Evolutionary conservation across 2,888 invertebrate species (phyloP).

Genomic region (Chironomus riparius): DNA sequence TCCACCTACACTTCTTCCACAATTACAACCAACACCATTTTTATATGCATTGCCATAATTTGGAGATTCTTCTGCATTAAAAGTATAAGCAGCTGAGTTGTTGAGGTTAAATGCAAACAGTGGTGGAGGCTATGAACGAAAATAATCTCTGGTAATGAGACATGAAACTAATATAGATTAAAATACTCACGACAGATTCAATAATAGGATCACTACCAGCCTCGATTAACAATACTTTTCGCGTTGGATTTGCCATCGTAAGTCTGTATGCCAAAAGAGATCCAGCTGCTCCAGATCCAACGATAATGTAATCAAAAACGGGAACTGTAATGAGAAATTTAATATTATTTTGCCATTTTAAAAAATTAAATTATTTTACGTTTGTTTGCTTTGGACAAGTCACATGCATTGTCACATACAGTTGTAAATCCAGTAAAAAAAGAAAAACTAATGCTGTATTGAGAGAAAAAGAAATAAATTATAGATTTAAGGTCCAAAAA

Average conservation of each 20-base stretch:
- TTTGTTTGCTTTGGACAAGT: neutral
- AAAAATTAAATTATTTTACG: neutral
- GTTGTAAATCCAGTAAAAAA: no score
- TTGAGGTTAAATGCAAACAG: neutral
- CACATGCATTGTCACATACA: neutral
- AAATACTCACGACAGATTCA: neutral
- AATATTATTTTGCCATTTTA: no score
- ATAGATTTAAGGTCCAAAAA: no score
- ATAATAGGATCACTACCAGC: neutral
- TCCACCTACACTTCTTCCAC: neutral
- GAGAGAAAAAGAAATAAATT: no score
- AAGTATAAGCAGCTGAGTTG: neutral
- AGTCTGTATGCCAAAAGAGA: neutral
- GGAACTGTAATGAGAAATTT: neutral
- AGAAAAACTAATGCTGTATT: no score
- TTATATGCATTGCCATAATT: neutral
- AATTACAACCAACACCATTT: neutral
- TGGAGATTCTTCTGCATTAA: neutral
- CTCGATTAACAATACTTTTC: neutral
- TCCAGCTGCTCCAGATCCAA: neutral
- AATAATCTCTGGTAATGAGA: no score
- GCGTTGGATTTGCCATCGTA: neutral
- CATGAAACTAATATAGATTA: no score
- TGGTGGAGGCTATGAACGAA: neutral
- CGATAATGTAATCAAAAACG: neutral